Conservation (phyloP, 2,797 vertebrate genomes). For the Mus spretus region DNA sequence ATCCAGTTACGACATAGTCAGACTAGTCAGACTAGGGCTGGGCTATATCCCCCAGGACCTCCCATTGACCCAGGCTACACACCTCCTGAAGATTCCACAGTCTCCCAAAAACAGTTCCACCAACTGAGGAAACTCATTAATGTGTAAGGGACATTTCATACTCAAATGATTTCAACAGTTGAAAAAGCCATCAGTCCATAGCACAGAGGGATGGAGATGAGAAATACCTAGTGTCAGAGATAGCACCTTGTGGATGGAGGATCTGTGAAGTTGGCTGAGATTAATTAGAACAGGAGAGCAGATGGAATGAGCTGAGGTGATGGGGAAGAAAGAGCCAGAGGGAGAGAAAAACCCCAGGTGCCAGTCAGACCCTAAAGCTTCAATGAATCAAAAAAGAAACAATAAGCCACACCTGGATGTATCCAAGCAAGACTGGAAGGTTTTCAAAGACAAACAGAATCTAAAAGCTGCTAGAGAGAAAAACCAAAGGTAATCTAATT, state of each 20-base stretch:
- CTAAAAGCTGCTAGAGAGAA: neutral
- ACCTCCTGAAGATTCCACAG: neutral
- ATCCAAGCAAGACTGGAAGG: neutral
- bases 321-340: too few relatives aligned
- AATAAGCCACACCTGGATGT: neutral
- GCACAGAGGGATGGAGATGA: neutral
- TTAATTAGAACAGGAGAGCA: neutral
- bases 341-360: neutral
- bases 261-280: too few relatives aligned
- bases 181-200: neutral
- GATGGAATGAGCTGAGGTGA: neutral
- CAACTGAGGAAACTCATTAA: neutral
- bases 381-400: neutral
- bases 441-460: neutral
- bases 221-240: neutral
- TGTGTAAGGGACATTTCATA: neutral
- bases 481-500: neutral
- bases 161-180: neutral
- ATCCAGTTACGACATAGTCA: neutral
- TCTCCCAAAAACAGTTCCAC: neutral
- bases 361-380: neutral
- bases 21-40: neutral
- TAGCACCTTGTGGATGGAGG: neutral
- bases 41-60: neutral
- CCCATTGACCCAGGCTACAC: neutral